Percentiles rank a stretch among this genome's conserved stretches.
phyloP scores from a whole-genome alignment of 2,797 vertebrate genomes.

The Eurystomus glaucurus region DNA sequence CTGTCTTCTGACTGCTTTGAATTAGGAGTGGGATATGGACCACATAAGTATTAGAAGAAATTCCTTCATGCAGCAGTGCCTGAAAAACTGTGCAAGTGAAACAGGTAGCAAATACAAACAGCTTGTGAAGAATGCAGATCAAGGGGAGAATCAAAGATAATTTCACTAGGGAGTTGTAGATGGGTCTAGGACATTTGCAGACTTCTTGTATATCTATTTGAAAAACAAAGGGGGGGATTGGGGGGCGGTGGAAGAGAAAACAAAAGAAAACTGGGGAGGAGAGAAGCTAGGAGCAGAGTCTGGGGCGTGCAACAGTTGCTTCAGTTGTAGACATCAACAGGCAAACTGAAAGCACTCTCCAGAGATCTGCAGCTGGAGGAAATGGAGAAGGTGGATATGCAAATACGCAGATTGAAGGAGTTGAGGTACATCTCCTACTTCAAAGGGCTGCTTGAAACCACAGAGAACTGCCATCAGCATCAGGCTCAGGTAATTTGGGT shows the following conservation, averaged over 20 bases:
- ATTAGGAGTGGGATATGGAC: not conserved
- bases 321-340: not conserved
- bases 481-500: not conserved
- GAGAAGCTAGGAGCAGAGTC: not conserved
- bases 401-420: not conserved
- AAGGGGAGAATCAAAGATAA: not conserved
- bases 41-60: not conserved
- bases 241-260: not conserved
- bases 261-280: not conserved
- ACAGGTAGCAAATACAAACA: not conserved
- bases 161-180: not conserved
- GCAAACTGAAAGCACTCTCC: not conserved
- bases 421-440: accelerated
- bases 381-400: not conserved
- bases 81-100: not conserved
- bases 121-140: not conserved
- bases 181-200: not conserved
- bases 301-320: not conserved
- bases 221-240: not conserved
- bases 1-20: not conserved
- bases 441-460: not conserved
- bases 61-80: not conserved
- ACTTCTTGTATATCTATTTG: not conserved
- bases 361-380: not conserved
- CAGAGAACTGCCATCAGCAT: not conserved